Evolutionary conservation across 2,888 invertebrate genomes (phyloP).

Genomic region (Gymnoscelis rufifasciata): DNA sequence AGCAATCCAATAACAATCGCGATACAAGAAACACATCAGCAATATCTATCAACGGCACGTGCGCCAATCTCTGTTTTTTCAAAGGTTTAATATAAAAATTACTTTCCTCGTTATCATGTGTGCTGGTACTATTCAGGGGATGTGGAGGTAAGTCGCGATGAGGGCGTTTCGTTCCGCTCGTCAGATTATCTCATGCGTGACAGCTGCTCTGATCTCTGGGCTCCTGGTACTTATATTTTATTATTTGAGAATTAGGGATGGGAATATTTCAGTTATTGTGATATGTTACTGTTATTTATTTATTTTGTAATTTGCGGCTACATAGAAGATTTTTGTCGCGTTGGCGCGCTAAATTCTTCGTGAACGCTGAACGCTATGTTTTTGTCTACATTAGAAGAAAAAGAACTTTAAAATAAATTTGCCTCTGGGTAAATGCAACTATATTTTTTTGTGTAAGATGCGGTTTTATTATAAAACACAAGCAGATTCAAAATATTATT

Average conservation of each 20-base stretch:
- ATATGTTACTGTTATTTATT: too few relatives aligned
- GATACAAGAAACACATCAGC: background rate
- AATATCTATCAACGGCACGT: conserved; percentile 3
- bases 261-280: background rate
- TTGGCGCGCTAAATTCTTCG: too few relatives aligned
- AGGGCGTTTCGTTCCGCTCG: conserved; percentile 55
- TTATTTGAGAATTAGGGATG: conserved; percentile 22
- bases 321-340: too few relatives aligned
- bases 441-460: too few relatives aligned
- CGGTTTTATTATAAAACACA: too few relatives aligned
- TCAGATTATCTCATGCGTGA: conserved; percentile 71
- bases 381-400: too few relatives aligned
- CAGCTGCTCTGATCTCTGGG: conserved; percentile 55
- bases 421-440: too few relatives aligned
- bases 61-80: conserved; percentile 40
- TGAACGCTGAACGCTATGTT: too few relatives aligned
- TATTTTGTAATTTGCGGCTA: too few relatives aligned
- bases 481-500: too few relatives aligned
- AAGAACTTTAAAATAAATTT: too few relatives aligned
- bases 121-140: conserved; percentile 54
- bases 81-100: conserved; percentile 77
- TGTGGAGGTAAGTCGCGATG: conserved; percentile 45
- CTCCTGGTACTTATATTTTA: conserved; percentile 45
- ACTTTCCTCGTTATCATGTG: conserved; percentile 73
- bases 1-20: background rate